These are phyloP conservation scores for Dinomys branickii DNA, from an alignment of 2,113 vertebrate species.

Conservation along the genomic window DNA sequence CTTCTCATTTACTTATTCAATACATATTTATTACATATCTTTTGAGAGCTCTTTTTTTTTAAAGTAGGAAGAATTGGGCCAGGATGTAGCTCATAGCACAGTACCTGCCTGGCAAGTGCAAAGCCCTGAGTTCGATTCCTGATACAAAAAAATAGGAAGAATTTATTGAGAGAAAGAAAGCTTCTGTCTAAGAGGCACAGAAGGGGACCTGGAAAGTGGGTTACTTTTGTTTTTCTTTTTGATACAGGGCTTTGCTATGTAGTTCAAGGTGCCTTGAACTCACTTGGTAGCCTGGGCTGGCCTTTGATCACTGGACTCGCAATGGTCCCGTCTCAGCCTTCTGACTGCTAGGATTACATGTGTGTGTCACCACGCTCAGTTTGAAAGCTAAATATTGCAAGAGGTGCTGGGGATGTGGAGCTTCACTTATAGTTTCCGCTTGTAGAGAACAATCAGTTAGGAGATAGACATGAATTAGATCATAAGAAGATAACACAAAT, in stretches of 20 bases:
- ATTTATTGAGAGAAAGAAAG: background rate
- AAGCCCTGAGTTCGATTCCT: too few species aligned
- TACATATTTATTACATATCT: background rate
- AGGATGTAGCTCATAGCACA: too few species aligned
- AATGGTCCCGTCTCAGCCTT: background rate
- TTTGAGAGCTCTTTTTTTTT: background rate
- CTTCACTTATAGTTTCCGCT: constrained; percentile 5
- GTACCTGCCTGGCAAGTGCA: too few species aligned
- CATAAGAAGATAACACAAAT: background rate
- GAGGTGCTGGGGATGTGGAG: background rate
- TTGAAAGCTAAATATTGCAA: background rate
- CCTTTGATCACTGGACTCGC: background rate
- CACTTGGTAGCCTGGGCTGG: background rate
- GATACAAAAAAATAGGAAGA: too few species aligned
- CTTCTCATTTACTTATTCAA: constrained; percentile 26
- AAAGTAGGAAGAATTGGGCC: too few species aligned
- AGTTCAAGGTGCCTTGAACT: background rate
- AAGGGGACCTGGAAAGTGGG: background rate
- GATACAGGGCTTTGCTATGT: background rate
- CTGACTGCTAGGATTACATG: background rate
- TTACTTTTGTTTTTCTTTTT: background rate
- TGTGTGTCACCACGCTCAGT: background rate
- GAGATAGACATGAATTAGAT: background rate
- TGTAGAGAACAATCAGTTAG: constrained; percentile 15
- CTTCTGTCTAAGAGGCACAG: background rate